Evolutionary conservation across 1,140 invertebrate genomes (phyloP).

Genomic region (Catajapyx aquilonaris): DNA sequence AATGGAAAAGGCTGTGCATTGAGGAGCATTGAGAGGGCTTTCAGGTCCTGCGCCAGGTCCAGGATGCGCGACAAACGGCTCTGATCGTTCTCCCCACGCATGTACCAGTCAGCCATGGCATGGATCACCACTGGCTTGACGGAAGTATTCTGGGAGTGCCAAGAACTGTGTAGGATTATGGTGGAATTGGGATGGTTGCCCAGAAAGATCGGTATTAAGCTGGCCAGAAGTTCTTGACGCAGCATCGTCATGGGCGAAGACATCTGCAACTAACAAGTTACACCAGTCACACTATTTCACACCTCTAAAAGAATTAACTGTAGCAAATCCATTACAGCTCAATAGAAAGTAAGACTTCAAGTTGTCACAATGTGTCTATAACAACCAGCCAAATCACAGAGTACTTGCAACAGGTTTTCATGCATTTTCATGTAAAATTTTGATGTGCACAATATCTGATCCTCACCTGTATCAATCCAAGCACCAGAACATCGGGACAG

Average conservation of each 20-base stretch:
- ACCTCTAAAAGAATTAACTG: too few species aligned
- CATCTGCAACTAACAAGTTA: constrained; percentile 76
- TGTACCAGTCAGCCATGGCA: constrained; percentile 93
- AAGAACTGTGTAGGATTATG: constrained; percentile 81
- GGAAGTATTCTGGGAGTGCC: constrained; percentile 40
- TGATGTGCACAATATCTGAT: too few species aligned
- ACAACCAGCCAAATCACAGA: too few species aligned
- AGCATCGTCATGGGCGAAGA: constrained; percentile 47
- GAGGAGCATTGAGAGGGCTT: constrained; percentile 76
- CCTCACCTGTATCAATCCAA: constrained; percentile 30
- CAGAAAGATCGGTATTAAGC: constrained; percentile 73
- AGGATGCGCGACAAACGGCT: constrained; percentile 77
- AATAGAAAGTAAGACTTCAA: too few species aligned
- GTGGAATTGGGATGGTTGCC: constrained; percentile 86
- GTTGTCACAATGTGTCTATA: too few species aligned
- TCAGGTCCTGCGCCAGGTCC: constrained; percentile 92
- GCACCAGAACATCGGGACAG: constrained; percentile 78
- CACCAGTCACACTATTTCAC: too few species aligned
- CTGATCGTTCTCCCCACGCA: constrained; percentile 78
- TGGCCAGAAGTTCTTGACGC: constrained; percentile 63
- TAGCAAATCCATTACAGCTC: too few species aligned
- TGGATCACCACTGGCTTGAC: constrained; percentile 79
- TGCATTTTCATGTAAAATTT: too few species aligned
- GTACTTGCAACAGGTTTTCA: too few species aligned
- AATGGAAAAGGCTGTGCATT: constrained; percentile 86